Evolutionary conservation across 2,888 invertebrate species (phyloP).

Genomic region (Bimastos eiseni): DNA sequence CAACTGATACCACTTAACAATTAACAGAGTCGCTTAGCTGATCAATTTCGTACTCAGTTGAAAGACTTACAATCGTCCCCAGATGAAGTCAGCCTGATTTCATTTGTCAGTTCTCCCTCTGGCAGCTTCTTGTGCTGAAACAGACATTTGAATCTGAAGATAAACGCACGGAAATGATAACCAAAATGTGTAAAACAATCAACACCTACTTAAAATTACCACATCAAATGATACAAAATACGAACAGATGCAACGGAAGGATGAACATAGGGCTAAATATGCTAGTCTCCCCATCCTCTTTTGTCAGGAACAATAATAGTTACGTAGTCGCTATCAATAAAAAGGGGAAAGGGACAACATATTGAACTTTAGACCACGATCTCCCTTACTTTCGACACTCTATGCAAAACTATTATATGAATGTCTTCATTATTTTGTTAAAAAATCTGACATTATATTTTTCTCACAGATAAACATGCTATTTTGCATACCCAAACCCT

Average conservation of each 20-base stretch:
- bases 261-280: not conserved
- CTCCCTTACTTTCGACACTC: no score
- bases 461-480: no score
- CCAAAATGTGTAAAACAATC: not conserved
- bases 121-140: slow-evolving; percentile 38
- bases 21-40: not conserved
- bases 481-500: no score
- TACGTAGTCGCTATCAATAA: no score
- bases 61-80: slow-evolving; percentile 30
- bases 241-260: not conserved
- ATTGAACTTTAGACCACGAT: no score
- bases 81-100: slow-evolving; percentile 10
- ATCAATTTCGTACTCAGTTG: not conserved
- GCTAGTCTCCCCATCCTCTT: not conserved
- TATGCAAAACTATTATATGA: no score
- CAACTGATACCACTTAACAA: not conserved
- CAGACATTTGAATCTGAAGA: not conserved
- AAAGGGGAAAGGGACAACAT: no score
- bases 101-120: slow-evolving; percentile 34
- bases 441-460: no score
- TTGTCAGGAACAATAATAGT: not conserved
- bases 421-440: no score
- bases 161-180: not conserved
- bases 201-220: not conserved
- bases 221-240: not conserved